Evolutionary conservation across 2,888 invertebrate species (phyloP).

Genomic region (Lochmaea capreae): DNA sequence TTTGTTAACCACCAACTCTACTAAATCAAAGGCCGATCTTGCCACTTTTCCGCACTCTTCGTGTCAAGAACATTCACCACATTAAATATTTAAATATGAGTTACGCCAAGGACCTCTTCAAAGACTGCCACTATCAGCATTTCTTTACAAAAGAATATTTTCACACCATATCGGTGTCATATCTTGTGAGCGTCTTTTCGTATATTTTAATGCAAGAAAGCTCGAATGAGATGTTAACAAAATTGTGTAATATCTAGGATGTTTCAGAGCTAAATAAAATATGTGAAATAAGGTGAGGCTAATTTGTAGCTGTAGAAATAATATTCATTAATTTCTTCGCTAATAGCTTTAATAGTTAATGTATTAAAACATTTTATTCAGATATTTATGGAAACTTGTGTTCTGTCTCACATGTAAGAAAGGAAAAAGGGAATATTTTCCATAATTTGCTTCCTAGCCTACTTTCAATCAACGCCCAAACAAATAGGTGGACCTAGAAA

Average conservation of each 20-base stretch:
- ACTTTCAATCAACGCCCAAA: too few relatives aligned
- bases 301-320: too few relatives aligned
- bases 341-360: too few relatives aligned
- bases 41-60: slow-evolving; percentile 16
- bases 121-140: slow-evolving; percentile 36
- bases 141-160: slow-evolving; percentile 33
- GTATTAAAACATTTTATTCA: too few relatives aligned
- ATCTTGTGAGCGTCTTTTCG: slow-evolving; percentile 11
- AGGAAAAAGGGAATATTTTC: too few relatives aligned
- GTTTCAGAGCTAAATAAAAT: not conserved
- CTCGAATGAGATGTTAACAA: slow-evolving; percentile 7
- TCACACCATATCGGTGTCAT: slow-evolving; percentile 31
- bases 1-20: not conserved
- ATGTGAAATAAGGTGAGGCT: too few relatives aligned
- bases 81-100: slow-evolving; percentile 34
- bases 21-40: slow-evolving; percentile 22
- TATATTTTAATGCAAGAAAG: slow-evolving; percentile 19
- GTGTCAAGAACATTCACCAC: slow-evolving; percentile 29
- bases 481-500: too few relatives aligned
- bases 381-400: too few relatives aligned
- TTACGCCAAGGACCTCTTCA: slow-evolving; percentile 22
- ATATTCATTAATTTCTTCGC: too few relatives aligned
- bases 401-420: too few relatives aligned
- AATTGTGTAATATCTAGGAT: not conserved
- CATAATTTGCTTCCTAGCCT: too few relatives aligned